Evolutionary conservation across 2,797 vertebrate species (phyloP).

Genomic region (Momotus momota): DNA sequence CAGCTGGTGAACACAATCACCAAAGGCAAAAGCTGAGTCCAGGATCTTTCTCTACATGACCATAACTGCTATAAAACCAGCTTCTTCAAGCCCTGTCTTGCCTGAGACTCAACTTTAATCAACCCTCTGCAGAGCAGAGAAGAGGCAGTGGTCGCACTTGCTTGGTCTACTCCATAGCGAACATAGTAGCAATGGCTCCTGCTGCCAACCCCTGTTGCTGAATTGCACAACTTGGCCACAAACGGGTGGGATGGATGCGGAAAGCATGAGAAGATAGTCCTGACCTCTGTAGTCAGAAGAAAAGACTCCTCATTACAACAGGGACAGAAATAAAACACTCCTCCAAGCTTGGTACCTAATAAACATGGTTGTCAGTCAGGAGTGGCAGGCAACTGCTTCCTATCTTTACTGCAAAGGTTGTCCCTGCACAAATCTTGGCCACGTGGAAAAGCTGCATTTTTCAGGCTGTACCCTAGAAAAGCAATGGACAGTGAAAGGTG

Average conservation of each 20-base stretch:
- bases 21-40: background rate
- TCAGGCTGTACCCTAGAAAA: background rate
- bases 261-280: background rate
- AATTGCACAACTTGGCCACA: background rate
- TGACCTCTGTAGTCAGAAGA: background rate
- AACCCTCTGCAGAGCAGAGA: background rate
- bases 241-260: background rate
- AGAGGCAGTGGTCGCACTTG: background rate
- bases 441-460: background rate
- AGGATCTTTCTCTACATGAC: background rate
- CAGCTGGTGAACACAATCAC: background rate
- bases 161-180: accelerated
- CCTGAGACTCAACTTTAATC: background rate
- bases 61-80: background rate
- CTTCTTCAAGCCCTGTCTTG: background rate
- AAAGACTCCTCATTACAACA: background rate
- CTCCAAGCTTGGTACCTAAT: background rate
- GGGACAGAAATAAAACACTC: background rate
- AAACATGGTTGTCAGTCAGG: background rate
- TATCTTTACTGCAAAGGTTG: background rate
- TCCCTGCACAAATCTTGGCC: background rate
- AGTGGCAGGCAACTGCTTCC: background rate
- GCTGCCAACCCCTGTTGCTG: background rate
- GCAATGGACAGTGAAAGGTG: background rate
- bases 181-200: background rate